Evolutionary conservation across 2,113 vertebrate genomes (phyloP).

Genomic region (Stegostoma tigrinum): DNA sequence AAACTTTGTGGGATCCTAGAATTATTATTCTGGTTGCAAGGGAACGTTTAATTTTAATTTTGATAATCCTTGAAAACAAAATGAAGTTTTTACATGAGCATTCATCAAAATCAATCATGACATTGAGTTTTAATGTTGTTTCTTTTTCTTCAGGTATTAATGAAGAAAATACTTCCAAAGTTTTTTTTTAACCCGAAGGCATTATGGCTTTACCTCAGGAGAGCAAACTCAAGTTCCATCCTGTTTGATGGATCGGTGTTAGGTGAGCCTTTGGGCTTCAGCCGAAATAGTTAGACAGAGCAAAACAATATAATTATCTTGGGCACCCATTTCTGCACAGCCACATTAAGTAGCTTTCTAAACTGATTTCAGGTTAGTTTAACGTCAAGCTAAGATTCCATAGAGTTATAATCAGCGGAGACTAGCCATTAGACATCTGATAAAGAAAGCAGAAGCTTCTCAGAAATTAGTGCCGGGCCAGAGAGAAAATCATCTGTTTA

Average conservation of each 20-base stretch:
- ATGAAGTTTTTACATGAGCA: not conserved
- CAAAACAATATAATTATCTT: constrained; percentile 8
- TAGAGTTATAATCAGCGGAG: not conserved
- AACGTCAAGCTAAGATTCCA: not conserved
- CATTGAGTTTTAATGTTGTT: not conserved
- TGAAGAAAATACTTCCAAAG: not conserved
- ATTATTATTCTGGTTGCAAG: not conserved
- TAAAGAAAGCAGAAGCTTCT: not conserved
- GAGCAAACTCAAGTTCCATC: not conserved
- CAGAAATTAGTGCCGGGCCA: not conserved
- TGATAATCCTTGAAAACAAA: not conserved
- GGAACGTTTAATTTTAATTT: not conserved
- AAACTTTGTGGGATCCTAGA: not conserved
- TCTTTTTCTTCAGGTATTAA: not conserved
- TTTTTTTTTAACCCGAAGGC: not conserved
- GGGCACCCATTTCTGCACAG: not conserved
- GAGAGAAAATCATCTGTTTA: not conserved
- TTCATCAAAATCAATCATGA: not conserved
- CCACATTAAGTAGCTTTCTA: not conserved
- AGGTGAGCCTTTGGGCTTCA: not conserved
- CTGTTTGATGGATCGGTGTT: not conserved
- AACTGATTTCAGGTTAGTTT: not conserved
- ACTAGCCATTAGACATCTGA: not conserved
- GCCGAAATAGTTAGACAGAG: not conserved
- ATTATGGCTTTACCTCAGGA: not conserved